Evolutionary conservation across 1,140 invertebrate genomes (phyloP).

Genomic region (Neotoxoptera formosana): DNA sequence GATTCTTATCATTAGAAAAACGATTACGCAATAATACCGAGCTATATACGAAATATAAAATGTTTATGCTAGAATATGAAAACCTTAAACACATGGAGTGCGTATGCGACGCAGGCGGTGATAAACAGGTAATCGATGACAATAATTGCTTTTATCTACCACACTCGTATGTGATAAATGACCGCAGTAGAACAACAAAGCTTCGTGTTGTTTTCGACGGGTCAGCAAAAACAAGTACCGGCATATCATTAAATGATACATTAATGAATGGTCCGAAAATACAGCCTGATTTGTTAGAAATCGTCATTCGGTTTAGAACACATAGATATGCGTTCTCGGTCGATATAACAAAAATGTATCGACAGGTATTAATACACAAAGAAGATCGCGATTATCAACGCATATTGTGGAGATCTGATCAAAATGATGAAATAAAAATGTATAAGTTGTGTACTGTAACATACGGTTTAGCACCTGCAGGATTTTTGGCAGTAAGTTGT

Average conservation of each 20-base stretch:
- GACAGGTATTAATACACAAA: conserved; percentile 50
- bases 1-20: conserved; percentile 46
- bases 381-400: conserved; percentile 44
- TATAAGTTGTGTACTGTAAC: conserved; percentile 56
- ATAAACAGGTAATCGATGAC: not conserved
- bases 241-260: conserved; percentile 59
- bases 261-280: conserved; percentile 58
- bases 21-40: not conserved
- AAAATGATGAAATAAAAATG: conserved; percentile 39
- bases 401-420: conserved; percentile 57
- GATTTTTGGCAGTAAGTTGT: conserved; percentile 33
- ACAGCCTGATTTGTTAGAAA: conserved; percentile 59
- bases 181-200: no score
- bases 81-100: conserved; percentile 51
- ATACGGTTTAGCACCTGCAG: conserved; percentile 43
- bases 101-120: not conserved
- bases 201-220: no score
- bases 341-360: conserved; percentile 61
- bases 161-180: conserved; percentile 58
- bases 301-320: conserved; percentile 58
- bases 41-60: conserved; percentile 33
- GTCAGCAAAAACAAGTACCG: conserved; percentile 39
- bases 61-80: conserved; percentile 49
- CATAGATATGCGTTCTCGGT: conserved; percentile 59
- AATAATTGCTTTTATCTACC: conserved; percentile 47